Evolutionary conservation across 2,888 invertebrate species (phyloP).

Genomic region (Eurois occulta): DNA sequence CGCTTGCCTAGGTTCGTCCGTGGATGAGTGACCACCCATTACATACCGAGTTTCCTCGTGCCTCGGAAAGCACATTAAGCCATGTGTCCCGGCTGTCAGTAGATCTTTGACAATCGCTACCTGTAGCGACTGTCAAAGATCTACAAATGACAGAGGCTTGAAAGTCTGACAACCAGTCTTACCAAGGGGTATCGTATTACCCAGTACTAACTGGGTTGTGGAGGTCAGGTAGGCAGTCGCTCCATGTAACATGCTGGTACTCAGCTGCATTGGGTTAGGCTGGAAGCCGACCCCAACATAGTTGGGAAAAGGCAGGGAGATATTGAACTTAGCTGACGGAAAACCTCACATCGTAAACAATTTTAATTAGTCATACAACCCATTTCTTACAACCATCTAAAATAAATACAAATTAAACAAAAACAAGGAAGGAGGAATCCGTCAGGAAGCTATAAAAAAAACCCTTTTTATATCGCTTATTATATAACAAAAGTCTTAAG

Average conservation of each 20-base stretch:
- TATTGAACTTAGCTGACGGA: not conserved
- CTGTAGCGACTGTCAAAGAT: no score
- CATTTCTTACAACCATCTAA: slow-evolving; percentile 29
- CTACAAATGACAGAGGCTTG: no score
- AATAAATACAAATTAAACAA: slow-evolving; percentile 62
- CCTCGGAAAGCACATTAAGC: not conserved
- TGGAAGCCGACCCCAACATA: not conserved
- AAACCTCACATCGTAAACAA: not conserved
- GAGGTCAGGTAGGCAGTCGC: not conserved
- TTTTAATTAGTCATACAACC: slow-evolving; percentile 33
- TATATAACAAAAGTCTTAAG: slow-evolving; percentile 67
- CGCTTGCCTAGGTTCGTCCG: not conserved
- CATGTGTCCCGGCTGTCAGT: not conserved
- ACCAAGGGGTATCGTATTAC: not conserved
- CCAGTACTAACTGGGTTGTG: not conserved
- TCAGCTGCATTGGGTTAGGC: no score
- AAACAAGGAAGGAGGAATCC: slow-evolving; percentile 71
- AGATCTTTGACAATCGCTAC: not conserved
- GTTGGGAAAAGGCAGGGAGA: not conserved
- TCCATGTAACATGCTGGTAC: not conserved
- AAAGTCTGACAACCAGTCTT: no score
- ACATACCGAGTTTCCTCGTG: not conserved
- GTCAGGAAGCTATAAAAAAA: slow-evolving; percentile 72
- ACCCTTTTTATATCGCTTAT: slow-evolving; percentile 69
- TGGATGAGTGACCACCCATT: not conserved